A percentile compares a stretch with the other conserved stretches of the same genome.
Evolutionary conservation across 2,113 vertebrate genomes (phyloP).

Genomic region (Corythaeola cristata): DNA sequence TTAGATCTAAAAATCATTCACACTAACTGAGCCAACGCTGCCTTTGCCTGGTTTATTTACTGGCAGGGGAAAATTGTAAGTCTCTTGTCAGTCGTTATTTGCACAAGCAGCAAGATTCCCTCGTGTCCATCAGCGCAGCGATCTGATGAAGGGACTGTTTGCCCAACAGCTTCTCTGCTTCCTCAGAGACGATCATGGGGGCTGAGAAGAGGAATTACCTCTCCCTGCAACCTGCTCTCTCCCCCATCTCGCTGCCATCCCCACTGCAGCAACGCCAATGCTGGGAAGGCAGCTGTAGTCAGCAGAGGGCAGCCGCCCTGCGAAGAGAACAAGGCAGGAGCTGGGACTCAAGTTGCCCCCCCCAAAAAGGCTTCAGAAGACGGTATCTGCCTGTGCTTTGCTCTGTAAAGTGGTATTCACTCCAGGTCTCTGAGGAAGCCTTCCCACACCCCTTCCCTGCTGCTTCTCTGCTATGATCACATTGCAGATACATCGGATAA

Average conservation of each 20-base stretch:
- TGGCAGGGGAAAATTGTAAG: not conserved
- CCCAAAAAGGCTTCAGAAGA: not conserved
- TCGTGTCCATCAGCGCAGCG: not conserved
- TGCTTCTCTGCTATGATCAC: not conserved
- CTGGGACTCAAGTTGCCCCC: not conserved
- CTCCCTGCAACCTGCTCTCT: not conserved
- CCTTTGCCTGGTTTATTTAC: not conserved
- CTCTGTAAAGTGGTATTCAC: not conserved
- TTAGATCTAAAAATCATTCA: not conserved
- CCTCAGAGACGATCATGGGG: not conserved
- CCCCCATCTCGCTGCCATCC: not conserved
- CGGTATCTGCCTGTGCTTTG: not conserved
- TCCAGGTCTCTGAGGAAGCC: not conserved
- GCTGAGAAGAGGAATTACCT: not conserved
- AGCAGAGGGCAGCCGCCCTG: constrained; percentile 65
- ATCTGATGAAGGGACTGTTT: not conserved
- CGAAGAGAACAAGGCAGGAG: not conserved
- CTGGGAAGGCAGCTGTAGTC: not conserved
- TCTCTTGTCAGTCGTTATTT: not conserved
- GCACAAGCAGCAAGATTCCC: not conserved
- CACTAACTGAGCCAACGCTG: not conserved
- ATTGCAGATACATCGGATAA: not conserved
- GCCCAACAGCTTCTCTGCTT: not conserved
- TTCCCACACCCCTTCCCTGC: not conserved
- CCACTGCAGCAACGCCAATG: not conserved